Evolutionary conservation across 1,140 invertebrate genomes (phyloP), one percentile per base, ranked within the genome.

Genomic region (Solenopsis fugax): DNA sequence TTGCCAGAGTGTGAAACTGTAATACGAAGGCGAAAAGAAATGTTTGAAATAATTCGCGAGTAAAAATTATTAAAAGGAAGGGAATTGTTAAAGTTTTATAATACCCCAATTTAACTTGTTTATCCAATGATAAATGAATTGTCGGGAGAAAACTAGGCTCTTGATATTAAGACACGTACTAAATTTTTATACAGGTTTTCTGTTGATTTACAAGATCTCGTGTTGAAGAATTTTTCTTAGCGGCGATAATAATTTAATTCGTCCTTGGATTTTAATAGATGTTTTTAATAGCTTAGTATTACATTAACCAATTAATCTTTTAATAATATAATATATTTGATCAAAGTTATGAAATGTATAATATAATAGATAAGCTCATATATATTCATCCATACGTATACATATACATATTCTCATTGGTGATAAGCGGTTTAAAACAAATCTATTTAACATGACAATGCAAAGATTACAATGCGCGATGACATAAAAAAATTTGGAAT

Each of bases 21-120:
- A 29, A 29, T 34, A 12, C 5, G 10, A 48, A 48, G 58, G 48
- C 48, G 18, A 76, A 41, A 62, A 45, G n/a, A 24, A 24, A 58
- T 6, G 52, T 41, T 48, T 48, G 24, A 65, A 65, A 65, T 48
- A 24, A 78, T 78, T 64, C 29, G 29, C 48, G 41, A 48, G 3
- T 45, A 76, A 76, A 76, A 76, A 76, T 77, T n/a, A 16, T 41
- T 41, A 41, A 41, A 41, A 7, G 4, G n/a, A 56, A 12, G 18
- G 5, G 2, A 48, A 50, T 50, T 78, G n/a, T 64, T 34, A 34
- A 77, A 78, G 41, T 78, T 65, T 62, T 48, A 77, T 64, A 34
- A 62, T 64, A 18, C 9, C 2, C 10, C 6, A 65, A 50, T 78
- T 13, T 48, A 78, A 78, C 6, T 34, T 29, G n/a, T 78, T 65